phyloP scores from a whole-genome alignment of 2,113 vertebrate species.

The Catharus minimus region DNA sequence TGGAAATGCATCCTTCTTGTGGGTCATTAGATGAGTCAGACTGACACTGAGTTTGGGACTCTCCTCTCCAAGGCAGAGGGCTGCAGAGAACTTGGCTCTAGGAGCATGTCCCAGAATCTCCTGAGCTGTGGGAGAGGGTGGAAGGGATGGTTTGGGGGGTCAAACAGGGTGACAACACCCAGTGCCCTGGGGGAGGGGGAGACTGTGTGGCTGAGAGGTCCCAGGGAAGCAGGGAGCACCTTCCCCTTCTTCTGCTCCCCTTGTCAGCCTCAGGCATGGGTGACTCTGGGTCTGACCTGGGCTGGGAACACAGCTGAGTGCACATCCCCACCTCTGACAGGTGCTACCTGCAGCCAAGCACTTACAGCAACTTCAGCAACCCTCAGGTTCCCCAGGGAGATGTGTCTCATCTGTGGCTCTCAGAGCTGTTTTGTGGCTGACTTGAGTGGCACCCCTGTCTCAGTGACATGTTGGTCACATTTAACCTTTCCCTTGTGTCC shows the following conservation, averaged over 20 bases:
- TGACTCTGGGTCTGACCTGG: neutral
- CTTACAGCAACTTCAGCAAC: neutral
- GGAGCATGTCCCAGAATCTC: neutral
- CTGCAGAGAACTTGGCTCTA: neutral
- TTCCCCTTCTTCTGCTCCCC: rapidly evolving
- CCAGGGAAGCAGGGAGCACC: neutral
- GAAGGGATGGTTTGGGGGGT: neutral
- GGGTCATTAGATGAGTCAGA: neutral
- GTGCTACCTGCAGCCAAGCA: neutral
- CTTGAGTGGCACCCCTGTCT: neutral
- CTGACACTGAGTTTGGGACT: neutral
- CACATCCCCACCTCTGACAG: neutral
- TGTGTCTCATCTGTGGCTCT: neutral
- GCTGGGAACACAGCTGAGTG: neutral
- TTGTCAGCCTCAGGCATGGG: rapidly evolving
- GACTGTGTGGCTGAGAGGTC: neutral
- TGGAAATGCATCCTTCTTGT: neutral
- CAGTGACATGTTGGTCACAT: rapidly evolving
- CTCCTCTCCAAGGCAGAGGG: neutral
- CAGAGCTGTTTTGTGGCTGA: neutral
- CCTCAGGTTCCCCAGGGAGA: neutral
- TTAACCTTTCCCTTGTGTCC: neutral
- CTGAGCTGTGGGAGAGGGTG: neutral
- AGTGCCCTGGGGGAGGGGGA: neutral
- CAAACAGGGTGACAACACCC: neutral